Evolutionary conservation across 1,140 invertebrate species (phyloP).

Genomic region (Drosophila arizonae): DNA sequence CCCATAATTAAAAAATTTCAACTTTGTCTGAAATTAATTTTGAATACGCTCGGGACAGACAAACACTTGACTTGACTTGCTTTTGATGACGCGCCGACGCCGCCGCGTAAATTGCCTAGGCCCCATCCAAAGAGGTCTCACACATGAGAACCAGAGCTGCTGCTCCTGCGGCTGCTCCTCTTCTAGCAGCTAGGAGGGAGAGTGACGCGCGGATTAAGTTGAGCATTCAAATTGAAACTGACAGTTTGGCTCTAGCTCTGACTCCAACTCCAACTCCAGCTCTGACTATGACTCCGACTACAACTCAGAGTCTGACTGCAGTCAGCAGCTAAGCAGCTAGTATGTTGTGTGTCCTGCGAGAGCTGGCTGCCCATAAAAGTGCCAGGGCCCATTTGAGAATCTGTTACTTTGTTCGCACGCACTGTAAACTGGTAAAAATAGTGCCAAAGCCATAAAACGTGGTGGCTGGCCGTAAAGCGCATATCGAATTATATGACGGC

Average conservation of each 20-base stretch:
- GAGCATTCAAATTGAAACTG: constrained; percentile 81
- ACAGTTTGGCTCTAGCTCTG: constrained; percentile 36
- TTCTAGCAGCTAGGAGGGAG: constrained; percentile 46
- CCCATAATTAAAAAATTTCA: constrained; percentile 79
- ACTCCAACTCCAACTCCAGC: background rate
- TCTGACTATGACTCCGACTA: background rate
- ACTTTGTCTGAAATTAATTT: constrained; percentile 79
- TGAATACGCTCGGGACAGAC: constrained; percentile 56
- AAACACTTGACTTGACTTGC: constrained; percentile 69
- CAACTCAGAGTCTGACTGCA: background rate
- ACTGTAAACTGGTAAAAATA: constrained; percentile 58
- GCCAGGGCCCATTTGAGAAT: constrained; percentile 42
- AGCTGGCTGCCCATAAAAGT: constrained; percentile 26
- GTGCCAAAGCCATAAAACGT: constrained; percentile 65
- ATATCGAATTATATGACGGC: constrained; percentile 44
- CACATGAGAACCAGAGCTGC: constrained; percentile 18
- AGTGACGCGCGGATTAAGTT: constrained; percentile 78
- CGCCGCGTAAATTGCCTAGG: constrained; percentile 71
- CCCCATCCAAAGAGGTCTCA: constrained; percentile 25
- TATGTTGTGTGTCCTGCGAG: constrained; percentile 9
- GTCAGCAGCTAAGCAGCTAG: constrained; percentile 1
- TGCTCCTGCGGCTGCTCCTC: constrained; percentile 9
- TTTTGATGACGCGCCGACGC: constrained; percentile 71
- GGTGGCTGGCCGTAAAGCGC: constrained; percentile 32
- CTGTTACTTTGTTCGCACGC: constrained; percentile 72